phyloP scores from a whole-genome alignment of 2,113 vertebrate genomes.

The Ploceus nigricollis region DNA sequence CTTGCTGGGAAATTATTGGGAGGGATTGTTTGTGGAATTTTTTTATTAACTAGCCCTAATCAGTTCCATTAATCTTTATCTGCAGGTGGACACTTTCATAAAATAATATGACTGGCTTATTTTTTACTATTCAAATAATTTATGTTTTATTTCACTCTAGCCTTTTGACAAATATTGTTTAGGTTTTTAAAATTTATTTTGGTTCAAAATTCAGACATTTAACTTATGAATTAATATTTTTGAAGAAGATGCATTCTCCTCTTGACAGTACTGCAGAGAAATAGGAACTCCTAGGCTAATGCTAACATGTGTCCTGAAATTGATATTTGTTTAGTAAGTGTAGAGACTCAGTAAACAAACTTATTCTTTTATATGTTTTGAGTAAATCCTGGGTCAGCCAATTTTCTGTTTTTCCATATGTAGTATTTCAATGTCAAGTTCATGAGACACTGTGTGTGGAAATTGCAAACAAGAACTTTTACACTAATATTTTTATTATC shows the following conservation, averaged over 20 bases:
- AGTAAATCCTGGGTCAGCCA: neutral
- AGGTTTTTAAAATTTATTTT: neutral
- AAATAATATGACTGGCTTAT: neutral
- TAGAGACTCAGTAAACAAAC: neutral
- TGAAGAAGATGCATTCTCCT: neutral
- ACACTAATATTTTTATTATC: neutral
- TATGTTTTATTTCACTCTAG: neutral
- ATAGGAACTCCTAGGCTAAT: neutral
- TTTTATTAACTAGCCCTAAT: neutral
- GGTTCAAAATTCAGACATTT: neutral
- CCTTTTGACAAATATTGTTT: neutral
- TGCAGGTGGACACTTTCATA: neutral
- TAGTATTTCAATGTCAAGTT: neutral
- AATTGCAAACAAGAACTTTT: neutral
- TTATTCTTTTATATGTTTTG: neutral
- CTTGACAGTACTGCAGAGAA: neutral
- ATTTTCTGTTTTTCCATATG: neutral
- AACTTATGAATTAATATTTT: neutral
- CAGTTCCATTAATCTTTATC: neutral
- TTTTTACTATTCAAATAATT: neutral
- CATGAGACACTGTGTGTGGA: neutral
- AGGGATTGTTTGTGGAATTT: neutral
- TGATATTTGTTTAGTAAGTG: neutral
- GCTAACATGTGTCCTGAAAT: neutral
- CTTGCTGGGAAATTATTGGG: neutral